phyloP scores from a whole-genome alignment of 2,797 vertebrate genomes.

The Scarus forsteni region DNA sequence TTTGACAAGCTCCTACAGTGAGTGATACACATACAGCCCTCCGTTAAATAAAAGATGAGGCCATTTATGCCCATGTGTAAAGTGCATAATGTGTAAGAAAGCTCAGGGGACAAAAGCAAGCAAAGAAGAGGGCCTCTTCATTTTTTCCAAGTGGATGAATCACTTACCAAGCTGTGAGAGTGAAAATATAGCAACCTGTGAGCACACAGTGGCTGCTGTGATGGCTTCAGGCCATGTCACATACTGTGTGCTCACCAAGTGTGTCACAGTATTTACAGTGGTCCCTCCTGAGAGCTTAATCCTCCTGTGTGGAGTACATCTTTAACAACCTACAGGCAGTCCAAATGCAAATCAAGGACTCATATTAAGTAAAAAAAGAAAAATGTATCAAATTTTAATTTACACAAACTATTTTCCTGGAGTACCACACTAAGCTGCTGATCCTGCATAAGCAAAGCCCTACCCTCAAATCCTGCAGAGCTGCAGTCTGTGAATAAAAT shows the following conservation, averaged over 20 bases:
- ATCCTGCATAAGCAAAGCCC: neutral
- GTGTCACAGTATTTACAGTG: constrained; percentile 2
- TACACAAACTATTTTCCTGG: no score
- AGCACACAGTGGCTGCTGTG: constrained; percentile 17
- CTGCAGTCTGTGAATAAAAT: neutral
- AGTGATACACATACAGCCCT: constrained; percentile 27
- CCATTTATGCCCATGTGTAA: constrained; percentile 50
- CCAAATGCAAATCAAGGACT: neutral
- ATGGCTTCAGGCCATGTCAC: constrained; percentile 25
- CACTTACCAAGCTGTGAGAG: constrained; percentile 3
- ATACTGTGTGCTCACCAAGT: constrained; percentile 9
- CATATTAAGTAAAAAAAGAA: no score
- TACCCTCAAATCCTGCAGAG: neutral
- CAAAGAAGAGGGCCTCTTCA: constrained; percentile 4
- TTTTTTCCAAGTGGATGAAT: constrained; percentile 30
- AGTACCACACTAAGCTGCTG: no score
- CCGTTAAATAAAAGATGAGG: constrained; percentile 53
- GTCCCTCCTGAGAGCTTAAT: neutral
- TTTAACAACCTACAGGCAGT: neutral
- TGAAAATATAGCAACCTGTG: constrained; percentile 19
- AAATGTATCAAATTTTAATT: no score
- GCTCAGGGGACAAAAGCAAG: constrained; percentile 36
- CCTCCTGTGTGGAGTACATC: neutral
- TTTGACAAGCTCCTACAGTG: constrained; percentile 14
- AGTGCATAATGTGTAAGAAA: constrained; percentile 45